Evolutionary conservation across 2,113 vertebrate species (phyloP).

Genomic region (Salvelinus fontinalis): DNA sequence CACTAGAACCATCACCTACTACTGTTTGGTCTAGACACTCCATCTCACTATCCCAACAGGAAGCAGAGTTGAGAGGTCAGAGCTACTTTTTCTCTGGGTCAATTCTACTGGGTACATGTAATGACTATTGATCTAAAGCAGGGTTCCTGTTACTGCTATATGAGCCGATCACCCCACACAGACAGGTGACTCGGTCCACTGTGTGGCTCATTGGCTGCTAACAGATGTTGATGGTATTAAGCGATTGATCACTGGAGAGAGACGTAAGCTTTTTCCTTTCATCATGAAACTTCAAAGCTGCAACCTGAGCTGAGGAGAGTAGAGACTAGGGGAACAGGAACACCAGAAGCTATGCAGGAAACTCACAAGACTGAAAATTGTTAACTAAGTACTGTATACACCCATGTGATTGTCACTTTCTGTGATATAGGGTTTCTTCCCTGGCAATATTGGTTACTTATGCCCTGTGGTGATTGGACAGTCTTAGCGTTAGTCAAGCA

Average conservation of each 20-base stretch:
- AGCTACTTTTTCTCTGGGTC: background rate
- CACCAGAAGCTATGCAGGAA: background rate
- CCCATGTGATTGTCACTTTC: slow-evolving; percentile 16
- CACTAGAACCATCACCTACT: too few species aligned
- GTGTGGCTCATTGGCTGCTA: slow-evolving; percentile 1
- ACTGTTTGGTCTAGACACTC: too few species aligned
- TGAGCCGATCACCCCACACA: background rate
- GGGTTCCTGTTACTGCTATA: too few species aligned
- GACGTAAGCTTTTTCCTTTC: slow-evolving; percentile 12
- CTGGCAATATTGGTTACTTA: slow-evolving; percentile 18
- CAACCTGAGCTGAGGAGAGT: slow-evolving; percentile 33
- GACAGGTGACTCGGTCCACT: background rate
- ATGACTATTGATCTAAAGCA: too few species aligned
- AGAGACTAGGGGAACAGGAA: background rate
- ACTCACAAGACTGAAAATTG: background rate
- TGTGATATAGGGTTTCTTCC: slow-evolving; percentile 3
- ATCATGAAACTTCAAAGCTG: slow-evolving; percentile 18
- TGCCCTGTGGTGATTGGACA: slow-evolving; percentile 38
- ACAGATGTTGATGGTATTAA: slow-evolving; percentile 34
- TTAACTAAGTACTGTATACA: background rate
- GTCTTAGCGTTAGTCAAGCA: slow-evolving; percentile 18
- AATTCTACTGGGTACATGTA: background rate
- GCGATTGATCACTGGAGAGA: slow-evolving; percentile 14
- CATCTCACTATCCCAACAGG: too few species aligned
- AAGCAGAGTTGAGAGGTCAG: background rate